phyloP scores from a whole-genome alignment of 2,888 invertebrate species.

The Venustoraphidia nigricollis region DNA sequence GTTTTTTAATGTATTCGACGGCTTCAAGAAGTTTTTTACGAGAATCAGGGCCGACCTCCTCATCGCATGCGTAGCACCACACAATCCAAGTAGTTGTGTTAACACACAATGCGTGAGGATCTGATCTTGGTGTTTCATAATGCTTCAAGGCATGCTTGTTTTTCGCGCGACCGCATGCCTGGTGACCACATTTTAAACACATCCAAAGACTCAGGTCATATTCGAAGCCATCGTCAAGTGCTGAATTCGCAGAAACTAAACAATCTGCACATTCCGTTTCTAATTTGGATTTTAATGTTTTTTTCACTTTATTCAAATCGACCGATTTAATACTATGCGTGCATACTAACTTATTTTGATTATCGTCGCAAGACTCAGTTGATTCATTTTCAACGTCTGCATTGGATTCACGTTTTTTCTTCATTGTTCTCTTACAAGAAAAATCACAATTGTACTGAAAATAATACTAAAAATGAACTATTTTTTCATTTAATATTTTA shows the following conservation, averaged over 20 bases:
- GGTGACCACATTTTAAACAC: constrained; percentile 67
- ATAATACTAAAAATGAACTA: too few relatives aligned
- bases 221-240: constrained; percentile 23
- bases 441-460: constrained; percentile 2
- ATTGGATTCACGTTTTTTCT: constrained; percentile 58
- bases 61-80: constrained; percentile 69
- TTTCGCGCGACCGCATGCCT: constrained; percentile 53
- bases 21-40: constrained; percentile 56
- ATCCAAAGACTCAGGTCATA: constrained; percentile 49
- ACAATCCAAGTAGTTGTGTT: constrained; percentile 56
- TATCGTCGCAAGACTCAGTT: constrained; percentile 56
- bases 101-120: constrained; percentile 56
- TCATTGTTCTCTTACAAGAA: constrained; percentile 34
- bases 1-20: constrained; percentile 55
- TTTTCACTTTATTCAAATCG: constrained; percentile 42
- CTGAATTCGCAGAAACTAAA: constrained; percentile 26
- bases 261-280: constrained; percentile 42
- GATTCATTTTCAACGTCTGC: constrained; percentile 47
- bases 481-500: too few relatives aligned
- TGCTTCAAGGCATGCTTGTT: constrained; percentile 62
- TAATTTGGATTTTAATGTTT: constrained; percentile 36
- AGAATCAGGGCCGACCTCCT: constrained; percentile 42
- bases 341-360: constrained; percentile 43
- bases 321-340: constrained; percentile 54
- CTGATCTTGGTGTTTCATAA: constrained; percentile 57